phyloP scores from a whole-genome alignment of 2,113 vertebrate genomes.

The Oncorhynchus gorbuscha region DNA sequence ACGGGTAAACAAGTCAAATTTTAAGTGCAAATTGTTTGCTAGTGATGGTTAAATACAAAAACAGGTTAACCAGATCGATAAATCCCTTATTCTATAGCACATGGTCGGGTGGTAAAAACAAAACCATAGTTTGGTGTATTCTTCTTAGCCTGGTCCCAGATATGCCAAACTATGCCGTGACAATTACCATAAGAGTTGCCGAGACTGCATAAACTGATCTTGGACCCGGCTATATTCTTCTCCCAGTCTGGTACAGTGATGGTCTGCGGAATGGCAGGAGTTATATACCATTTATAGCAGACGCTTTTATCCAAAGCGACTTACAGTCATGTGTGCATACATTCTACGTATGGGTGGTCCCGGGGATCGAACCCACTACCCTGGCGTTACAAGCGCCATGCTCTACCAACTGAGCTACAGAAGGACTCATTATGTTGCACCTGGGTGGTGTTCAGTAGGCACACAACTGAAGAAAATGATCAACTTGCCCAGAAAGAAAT shows the following conservation, averaged over 20 bases:
- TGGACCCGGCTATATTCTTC: slow-evolving; percentile 22
- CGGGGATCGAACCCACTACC: no score
- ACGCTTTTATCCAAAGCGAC: no score
- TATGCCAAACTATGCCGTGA: no score
- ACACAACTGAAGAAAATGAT: no score
- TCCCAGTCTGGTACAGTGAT: slow-evolving; percentile 62
- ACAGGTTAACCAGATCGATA: slow-evolving; percentile 50
- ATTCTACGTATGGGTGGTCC: no score
- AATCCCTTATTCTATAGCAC: slow-evolving; percentile 76
- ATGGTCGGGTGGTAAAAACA: slow-evolving; percentile 18
- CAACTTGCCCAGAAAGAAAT: no score
- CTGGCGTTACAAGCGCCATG: no score
- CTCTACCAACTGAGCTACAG: no score
- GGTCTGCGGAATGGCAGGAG: slow-evolving; percentile 64
- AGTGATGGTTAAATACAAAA: slow-evolving; percentile 66
- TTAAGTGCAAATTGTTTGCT: slow-evolving; percentile 83
- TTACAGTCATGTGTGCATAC: no score
- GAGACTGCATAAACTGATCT: no score
- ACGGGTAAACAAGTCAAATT: slow-evolving; percentile 68
- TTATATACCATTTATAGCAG: no score
- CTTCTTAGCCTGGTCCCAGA: slow-evolving; percentile 6
- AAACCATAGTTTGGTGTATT: slow-evolving; percentile 67
- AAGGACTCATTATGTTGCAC: slow-evolving; percentile 27
- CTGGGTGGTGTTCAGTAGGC: neutral
- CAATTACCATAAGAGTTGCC: no score